phyloP scores from a whole-genome alignment of 2,888 invertebrate species.

The Acanthosepion lycidas region DNA sequence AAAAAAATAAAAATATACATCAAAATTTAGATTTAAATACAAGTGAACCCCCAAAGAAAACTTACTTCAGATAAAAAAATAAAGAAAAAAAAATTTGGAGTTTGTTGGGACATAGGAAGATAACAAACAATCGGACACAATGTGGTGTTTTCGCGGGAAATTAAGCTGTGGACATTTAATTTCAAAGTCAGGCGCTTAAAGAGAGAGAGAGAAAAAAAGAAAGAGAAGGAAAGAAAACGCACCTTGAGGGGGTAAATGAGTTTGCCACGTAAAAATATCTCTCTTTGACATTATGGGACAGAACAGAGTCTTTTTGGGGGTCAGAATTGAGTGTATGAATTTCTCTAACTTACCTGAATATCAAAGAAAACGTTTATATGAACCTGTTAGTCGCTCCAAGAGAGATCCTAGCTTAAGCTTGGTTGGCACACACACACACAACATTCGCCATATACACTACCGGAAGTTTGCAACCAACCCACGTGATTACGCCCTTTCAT shows the following conservation, averaged over 20 bases:
- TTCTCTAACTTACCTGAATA: not conserved
- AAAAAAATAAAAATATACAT: too few species aligned
- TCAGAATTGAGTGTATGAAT: not conserved
- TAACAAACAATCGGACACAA: not conserved
- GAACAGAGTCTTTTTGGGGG: not conserved
- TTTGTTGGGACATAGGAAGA: not conserved
- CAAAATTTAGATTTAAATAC: not conserved
- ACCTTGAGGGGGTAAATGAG: not conserved
- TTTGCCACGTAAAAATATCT: constrained; percentile 13
- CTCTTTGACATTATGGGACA: not conserved
- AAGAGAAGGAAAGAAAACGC: not conserved
- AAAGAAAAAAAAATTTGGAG: not conserved
- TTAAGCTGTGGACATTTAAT: constrained; percentile 39
- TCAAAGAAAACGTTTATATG: not conserved
- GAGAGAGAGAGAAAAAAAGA: not conserved
- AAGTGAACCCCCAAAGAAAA: not conserved
- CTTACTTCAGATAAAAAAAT: not conserved
- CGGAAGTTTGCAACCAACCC: constrained; percentile 45
- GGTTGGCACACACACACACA: constrained; percentile 13
- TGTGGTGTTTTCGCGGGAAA: constrained; percentile 41
- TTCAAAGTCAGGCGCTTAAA: constrained; percentile 34
- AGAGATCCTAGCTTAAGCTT: constrained; percentile 1
- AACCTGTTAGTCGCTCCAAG: not conserved
- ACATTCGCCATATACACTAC: constrained; percentile 34
- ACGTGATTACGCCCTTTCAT: constrained; percentile 46